Percentiles rank a stretch among this genome's conserved stretches.
Evolutionary conservation across 2,113 vertebrate species (phyloP).

Genomic region (Struthidea cinerea): DNA sequence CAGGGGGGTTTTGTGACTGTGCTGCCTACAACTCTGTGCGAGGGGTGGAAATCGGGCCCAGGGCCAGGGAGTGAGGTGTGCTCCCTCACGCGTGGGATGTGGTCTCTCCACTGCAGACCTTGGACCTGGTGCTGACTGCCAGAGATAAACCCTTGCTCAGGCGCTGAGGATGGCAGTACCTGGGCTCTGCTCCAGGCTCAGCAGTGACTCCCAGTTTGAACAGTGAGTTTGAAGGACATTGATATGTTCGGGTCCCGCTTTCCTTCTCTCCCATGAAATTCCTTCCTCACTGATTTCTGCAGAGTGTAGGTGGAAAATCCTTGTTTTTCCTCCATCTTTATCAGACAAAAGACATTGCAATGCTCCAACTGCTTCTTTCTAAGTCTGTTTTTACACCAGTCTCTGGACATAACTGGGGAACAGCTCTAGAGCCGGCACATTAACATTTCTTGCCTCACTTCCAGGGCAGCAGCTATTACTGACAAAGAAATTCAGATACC

Average conservation of each 20-base stretch:
- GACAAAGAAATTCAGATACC: not conserved
- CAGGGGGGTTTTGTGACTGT: not conserved
- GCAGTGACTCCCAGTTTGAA: not conserved
- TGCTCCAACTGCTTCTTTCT: not conserved
- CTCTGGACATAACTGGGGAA: not conserved
- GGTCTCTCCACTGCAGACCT: not conserved
- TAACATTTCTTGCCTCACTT: not conserved
- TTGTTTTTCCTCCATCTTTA: not conserved
- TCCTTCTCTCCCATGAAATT: not conserved
- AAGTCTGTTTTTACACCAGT: not conserved
- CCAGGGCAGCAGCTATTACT: not conserved
- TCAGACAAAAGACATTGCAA: not conserved
- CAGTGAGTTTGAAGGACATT: not conserved
- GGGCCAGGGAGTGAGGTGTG: not conserved
- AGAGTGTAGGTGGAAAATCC: not conserved
- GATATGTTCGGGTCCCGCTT: not conserved
- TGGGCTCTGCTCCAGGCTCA: not conserved
- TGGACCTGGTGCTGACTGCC: not conserved
- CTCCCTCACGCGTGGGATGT: fast-evolving
- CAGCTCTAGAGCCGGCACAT: not conserved
- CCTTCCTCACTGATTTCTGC: not conserved
- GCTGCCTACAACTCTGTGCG: fast-evolving
- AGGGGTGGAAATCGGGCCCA: not conserved
- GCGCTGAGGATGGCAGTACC: not conserved
- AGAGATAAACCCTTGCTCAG: not conserved